These are phyloP conservation scores for Syngnathoides biaculeatus DNA, from an alignment of 2,113 vertebrate species.

Conservation along the genomic window DNA sequence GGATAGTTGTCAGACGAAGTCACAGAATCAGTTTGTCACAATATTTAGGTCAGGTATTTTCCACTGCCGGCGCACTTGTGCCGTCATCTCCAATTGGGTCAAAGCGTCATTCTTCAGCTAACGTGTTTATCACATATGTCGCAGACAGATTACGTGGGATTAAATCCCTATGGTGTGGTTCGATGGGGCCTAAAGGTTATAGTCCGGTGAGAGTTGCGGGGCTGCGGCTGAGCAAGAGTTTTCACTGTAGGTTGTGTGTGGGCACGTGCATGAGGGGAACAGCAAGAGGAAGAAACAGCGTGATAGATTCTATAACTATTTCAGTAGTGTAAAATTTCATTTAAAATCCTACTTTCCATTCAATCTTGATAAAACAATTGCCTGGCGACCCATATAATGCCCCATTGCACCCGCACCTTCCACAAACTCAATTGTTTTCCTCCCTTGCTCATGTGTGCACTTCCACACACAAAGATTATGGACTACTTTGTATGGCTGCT, in stretches of 20 bases:
- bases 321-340: slow-evolving; percentile 51
- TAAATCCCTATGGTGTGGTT: slow-evolving; percentile 51
- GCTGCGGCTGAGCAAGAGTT: slow-evolving; percentile 21
- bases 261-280: slow-evolving; percentile 1
- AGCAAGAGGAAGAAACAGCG: slow-evolving; percentile 9
- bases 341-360: slow-evolving; percentile 51
- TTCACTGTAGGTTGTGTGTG: slow-evolving; percentile 17
- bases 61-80: slow-evolving; percentile 3
- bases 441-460: slow-evolving; percentile 29
- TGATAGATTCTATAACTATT: slow-evolving; percentile 51
- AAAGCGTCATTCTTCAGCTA: slow-evolving; percentile 50
- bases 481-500: slow-evolving; percentile 56
- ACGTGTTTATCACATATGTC: slow-evolving; percentile 45
- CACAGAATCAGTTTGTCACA: not conserved
- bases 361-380: slow-evolving; percentile 64
- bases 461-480: slow-evolving; percentile 45
- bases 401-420: slow-evolving; percentile 39
- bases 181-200: slow-evolving; percentile 47
- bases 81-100: slow-evolving; percentile 54
- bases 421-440: slow-evolving; percentile 38
- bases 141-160: slow-evolving; percentile 58
- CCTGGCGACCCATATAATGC: slow-evolving; percentile 56
- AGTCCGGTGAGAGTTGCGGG: slow-evolving; percentile 29
- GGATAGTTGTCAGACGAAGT: too few relatives aligned
- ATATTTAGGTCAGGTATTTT: not conserved